Conservation (phyloP, 2,113 vertebrate genomes). For the Connochaetes taurinus region DNA sequence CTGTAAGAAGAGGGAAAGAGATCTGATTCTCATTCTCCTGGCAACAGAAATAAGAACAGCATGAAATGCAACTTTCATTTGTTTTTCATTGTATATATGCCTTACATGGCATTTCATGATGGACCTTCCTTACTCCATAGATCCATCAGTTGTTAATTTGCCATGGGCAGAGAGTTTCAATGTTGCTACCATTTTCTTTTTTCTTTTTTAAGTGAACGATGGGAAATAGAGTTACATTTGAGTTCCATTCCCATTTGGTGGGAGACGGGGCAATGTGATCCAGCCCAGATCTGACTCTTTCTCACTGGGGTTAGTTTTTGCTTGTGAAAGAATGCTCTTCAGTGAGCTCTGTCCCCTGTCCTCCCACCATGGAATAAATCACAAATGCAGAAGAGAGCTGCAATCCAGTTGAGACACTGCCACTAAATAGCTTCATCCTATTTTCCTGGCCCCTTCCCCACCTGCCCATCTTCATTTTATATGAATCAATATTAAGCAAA, state of each 20-base stretch:
- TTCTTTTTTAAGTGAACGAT: not conserved
- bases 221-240: conserved; percentile 29
- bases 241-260: conserved; percentile 52
- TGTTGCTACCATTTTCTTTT: not conserved
- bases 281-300: conserved; percentile 52
- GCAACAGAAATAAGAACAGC: not conserved
- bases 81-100: not conserved
- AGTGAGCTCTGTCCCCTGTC: conserved; percentile 66
- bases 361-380: conserved; percentile 77
- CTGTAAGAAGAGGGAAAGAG: not conserved
- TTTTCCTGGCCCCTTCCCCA: conserved; percentile 72
- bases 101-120: not conserved
- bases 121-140: not conserved
- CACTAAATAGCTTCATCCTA: conserved; percentile 70
- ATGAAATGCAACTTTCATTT: not conserved
- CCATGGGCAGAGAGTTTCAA: not conserved
- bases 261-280: conserved; percentile 58
- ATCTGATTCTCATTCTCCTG: not conserved
- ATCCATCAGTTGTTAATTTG: not conserved
- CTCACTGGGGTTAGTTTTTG: conserved; percentile 69
- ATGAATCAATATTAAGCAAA: conserved; percentile 69
- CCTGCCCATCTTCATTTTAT: conserved; percentile 71
- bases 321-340: conserved; percentile 73
- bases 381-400: conserved; percentile 66
- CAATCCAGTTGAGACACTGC: conserved; percentile 71